Conservation (phyloP, 1,140 invertebrate genomes). For the Sycophaga agraensis region DNA sequence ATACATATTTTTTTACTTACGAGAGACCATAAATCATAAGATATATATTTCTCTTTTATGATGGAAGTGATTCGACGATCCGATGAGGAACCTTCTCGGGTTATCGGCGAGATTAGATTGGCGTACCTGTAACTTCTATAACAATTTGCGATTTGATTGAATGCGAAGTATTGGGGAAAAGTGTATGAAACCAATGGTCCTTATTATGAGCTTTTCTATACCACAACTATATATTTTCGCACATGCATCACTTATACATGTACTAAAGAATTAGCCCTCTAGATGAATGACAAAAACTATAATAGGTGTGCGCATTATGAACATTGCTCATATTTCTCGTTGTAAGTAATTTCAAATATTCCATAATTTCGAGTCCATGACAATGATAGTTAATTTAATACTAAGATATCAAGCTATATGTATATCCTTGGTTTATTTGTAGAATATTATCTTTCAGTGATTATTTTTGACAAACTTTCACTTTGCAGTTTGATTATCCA, state of each 20-base stretch:
- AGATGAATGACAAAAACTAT: neutral
- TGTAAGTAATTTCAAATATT: neutral
- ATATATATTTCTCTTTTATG: neutral
- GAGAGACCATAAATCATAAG: no score
- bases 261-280: conserved; percentile 5
- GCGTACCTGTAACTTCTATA: neutral
- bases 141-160: conserved; percentile 1
- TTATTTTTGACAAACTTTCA: neutral
- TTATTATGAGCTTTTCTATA: conserved; percentile 24
- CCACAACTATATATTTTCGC: conserved; percentile 26
- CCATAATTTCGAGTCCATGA: neutral
- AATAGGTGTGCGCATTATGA: conserved; percentile 6
- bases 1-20: conserved; percentile 21
- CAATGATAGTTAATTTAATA: neutral
- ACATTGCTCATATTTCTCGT: neutral
- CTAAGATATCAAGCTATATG: no score
- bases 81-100: conserved; percentile 8
- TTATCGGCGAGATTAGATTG: conserved; percentile 1
- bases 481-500: neutral
- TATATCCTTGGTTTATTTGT: no score
- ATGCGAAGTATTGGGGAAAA: no score
- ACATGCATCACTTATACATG: conserved; percentile 12
- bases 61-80: neutral
- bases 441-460: conserved; percentile 9
- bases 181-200: conserved; percentile 1